Percentiles rank a stretch among this genome's conserved stretches.
Evolutionary conservation across 2,797 vertebrate species (phyloP).

Genomic region (Oreochromis mossambicus): DNA sequence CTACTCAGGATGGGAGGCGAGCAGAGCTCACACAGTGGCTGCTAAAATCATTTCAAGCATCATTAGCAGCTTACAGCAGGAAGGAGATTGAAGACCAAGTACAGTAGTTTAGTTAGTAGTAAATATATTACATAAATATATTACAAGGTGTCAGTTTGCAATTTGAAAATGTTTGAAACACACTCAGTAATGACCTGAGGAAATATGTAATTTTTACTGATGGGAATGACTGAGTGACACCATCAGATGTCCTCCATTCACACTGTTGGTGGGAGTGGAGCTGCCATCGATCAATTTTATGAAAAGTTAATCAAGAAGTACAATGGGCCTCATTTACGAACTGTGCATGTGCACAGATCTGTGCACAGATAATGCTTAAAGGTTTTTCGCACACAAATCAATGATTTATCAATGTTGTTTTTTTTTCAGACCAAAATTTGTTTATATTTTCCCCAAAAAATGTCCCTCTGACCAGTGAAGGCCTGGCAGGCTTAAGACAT

Average conservation of each 20-base stretch:
- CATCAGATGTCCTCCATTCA: background rate
- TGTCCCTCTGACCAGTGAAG: background rate
- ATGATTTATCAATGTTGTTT: background rate
- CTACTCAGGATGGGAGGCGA: background rate
- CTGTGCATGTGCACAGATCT: background rate
- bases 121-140: background rate
- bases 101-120: background rate
- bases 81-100: background rate
- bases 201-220: background rate
- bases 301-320: background rate
- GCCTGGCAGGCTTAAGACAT: background rate
- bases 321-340: background rate
- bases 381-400: background rate
- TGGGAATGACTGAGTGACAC: background rate
- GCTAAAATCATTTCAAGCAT: background rate
- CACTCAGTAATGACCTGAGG: background rate
- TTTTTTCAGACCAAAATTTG: background rate
- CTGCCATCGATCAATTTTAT: background rate
- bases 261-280: background rate
- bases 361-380: background rate
- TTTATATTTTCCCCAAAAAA: background rate
- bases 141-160: background rate
- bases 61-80: background rate
- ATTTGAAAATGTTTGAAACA: background rate
- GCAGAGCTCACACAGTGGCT: background rate